phyloP scores from a whole-genome alignment of 2,113 vertebrate species.

The Neotoma lepida region DNA sequence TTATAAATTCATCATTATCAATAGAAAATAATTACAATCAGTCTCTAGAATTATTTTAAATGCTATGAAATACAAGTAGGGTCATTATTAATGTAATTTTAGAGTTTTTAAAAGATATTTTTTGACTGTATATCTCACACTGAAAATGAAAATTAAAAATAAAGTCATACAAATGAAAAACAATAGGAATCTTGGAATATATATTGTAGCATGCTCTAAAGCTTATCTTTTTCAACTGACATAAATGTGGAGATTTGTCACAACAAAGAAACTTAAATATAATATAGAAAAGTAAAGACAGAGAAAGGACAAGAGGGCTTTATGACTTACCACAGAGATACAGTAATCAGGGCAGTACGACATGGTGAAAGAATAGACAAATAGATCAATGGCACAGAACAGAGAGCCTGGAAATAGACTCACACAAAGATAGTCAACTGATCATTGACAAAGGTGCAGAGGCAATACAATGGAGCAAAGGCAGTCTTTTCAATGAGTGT shows the following conservation, averaged over 20 bases:
- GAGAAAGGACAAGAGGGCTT: not conserved
- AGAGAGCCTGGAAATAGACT: not conserved
- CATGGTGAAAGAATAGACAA: not conserved
- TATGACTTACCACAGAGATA: not conserved
- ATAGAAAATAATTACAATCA: not conserved
- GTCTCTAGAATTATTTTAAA: not conserved
- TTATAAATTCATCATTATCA: not conserved
- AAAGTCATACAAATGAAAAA: conserved; percentile 22
- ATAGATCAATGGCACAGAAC: not conserved
- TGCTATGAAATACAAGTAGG: not conserved
- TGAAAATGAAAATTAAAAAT: not conserved
- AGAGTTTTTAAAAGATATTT: not conserved
- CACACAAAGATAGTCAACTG: not conserved
- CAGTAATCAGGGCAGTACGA: not conserved
- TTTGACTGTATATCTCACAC: not conserved
- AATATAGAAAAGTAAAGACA: not conserved
- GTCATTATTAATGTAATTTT: not conserved
- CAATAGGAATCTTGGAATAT: not conserved
- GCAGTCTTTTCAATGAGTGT: not conserved
- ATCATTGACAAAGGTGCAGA: not conserved
- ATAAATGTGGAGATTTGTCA: not conserved
- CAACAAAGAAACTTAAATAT: not conserved
- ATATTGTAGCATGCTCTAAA: not conserved
- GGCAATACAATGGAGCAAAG: not conserved
- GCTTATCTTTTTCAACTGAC: conserved; percentile 1